phyloP scores from a whole-genome alignment of 1,140 invertebrate species.

The Neomicropteryx cornuta region DNA sequence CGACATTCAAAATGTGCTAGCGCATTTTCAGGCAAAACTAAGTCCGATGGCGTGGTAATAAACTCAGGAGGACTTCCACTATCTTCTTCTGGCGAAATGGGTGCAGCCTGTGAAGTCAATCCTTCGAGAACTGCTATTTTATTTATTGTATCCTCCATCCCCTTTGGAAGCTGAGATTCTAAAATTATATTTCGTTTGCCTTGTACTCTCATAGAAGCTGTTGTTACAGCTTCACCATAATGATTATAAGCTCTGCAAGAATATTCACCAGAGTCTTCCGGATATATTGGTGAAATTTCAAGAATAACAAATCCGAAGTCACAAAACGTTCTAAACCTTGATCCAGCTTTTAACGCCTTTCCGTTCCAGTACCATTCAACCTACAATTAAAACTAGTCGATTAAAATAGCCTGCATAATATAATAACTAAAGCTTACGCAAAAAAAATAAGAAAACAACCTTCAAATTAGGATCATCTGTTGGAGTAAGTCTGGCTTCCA shows the following conservation, averaged over 20 bases:
- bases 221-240: conserved; percentile 89
- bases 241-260: conserved; percentile 82
- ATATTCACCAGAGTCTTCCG: conserved; percentile 90
- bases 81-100: conserved; percentile 62
- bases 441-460: conserved; percentile 28
- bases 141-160: conserved; percentile 87
- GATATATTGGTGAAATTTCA: conserved; percentile 90
- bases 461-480: conserved; percentile 90
- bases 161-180: conserved; percentile 83
- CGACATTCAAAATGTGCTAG: conserved; percentile 89
- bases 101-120: conserved; percentile 52
- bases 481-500: conserved; percentile 86
- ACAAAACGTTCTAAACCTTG: conserved; percentile 86
- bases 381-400: conserved; percentile 22
- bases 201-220: conserved; percentile 80
- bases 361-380: conserved; percentile 96
- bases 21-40: conserved; percentile 77
- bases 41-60: conserved; percentile 75
- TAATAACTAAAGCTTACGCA: not conserved
- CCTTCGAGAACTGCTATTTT: conserved; percentile 90
- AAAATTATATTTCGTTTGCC: conserved; percentile 85
- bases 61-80: conserved; percentile 87
- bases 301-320: conserved; percentile 92
- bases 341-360: conserved; percentile 77
- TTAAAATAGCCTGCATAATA: not conserved